These are phyloP conservation scores for Eupristina koningsbergeri DNA, from an alignment of 1,140 invertebrate species.

Conservation along the genomic window DNA sequence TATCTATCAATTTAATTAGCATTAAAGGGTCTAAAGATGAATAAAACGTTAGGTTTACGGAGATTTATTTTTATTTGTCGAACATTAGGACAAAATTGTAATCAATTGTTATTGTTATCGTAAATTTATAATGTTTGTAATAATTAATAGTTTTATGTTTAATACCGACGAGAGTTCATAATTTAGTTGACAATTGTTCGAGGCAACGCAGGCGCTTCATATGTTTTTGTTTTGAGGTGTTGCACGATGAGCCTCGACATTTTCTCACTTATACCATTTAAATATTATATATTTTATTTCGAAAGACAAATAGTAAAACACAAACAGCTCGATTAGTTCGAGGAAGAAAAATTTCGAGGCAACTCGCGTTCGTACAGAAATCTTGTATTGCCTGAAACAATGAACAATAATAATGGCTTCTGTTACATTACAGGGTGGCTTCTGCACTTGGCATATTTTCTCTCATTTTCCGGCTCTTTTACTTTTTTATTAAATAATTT, in stretches of 20 bases:
- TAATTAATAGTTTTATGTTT: conserved; percentile 58
- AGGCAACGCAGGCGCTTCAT: conserved; percentile 41
- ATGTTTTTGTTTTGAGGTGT: conserved; percentile 2
- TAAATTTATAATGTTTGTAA: conserved; percentile 59
- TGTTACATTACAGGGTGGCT: conserved; percentile 52
- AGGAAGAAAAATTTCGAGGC: conserved; percentile 38
- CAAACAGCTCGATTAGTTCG: conserved; percentile 43
- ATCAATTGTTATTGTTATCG: conserved; percentile 60
- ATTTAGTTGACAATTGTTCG: conserved; percentile 56
- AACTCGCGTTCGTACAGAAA: conserved; percentile 10
- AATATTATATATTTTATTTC: conserved; percentile 37
- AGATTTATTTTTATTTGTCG: conserved; percentile 61
- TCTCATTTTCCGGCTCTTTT: conserved; percentile 19
- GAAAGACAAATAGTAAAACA: conserved; percentile 45
- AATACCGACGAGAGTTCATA: conserved; percentile 59
- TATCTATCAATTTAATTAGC: neutral
- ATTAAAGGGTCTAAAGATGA: neutral
- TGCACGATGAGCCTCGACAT: conserved; percentile 17
- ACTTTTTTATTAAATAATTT: conserved; percentile 8
- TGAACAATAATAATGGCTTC: conserved; percentile 18
- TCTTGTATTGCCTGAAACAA: conserved; percentile 50
- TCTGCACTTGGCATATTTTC: conserved; percentile 43
- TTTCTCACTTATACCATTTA: conserved; percentile 36
- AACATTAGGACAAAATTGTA: conserved; percentile 62
- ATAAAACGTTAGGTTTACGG: conserved; percentile 49